These are phyloP conservation scores for Elgaria multicarinata DNA, from an alignment of 2,113 vertebrate species.

Conservation along the genomic window DNA sequence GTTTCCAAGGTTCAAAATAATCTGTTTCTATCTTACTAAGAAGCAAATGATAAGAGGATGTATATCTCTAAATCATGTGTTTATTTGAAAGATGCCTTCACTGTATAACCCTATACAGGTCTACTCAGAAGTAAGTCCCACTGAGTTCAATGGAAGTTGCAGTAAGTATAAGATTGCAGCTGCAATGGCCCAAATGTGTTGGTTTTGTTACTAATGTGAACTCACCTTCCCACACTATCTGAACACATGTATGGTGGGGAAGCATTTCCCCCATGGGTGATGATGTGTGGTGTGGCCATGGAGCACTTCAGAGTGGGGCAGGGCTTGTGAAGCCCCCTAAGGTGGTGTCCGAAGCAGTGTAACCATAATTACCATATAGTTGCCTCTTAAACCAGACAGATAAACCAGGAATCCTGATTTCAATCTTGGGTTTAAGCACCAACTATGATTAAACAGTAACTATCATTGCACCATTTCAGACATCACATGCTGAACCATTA, in stretches of 20 bases:
- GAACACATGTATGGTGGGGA: background rate
- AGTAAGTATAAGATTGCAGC: constrained; percentile 26
- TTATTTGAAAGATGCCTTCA: constrained; percentile 54
- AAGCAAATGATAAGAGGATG: constrained; percentile 46
- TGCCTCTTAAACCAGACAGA: background rate
- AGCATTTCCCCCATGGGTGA: background rate
- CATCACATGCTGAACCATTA: background rate
- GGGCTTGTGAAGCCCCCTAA: background rate
- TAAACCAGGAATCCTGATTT: background rate
- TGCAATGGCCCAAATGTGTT: constrained; percentile 39
- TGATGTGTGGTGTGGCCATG: background rate
- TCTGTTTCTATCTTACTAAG: constrained; percentile 55
- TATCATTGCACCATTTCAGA: background rate
- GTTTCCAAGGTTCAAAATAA: constrained; percentile 67
- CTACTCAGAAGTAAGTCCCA: no score
- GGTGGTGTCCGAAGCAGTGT: background rate
- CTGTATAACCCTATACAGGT: no score
- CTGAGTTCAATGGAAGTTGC: background rate
- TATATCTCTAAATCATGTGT: constrained; percentile 52
- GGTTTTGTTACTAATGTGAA: constrained; percentile 19
- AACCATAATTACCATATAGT: background rate
- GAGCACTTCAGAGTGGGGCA: background rate
- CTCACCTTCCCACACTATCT: no score
- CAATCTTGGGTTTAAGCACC: background rate
- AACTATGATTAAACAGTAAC: background rate